A percentile compares a stretch with the other conserved stretches of the same genome.
phyloP scores from a whole-genome alignment of 2,888 invertebrate species.

The Spilarctia lutea region DNA sequence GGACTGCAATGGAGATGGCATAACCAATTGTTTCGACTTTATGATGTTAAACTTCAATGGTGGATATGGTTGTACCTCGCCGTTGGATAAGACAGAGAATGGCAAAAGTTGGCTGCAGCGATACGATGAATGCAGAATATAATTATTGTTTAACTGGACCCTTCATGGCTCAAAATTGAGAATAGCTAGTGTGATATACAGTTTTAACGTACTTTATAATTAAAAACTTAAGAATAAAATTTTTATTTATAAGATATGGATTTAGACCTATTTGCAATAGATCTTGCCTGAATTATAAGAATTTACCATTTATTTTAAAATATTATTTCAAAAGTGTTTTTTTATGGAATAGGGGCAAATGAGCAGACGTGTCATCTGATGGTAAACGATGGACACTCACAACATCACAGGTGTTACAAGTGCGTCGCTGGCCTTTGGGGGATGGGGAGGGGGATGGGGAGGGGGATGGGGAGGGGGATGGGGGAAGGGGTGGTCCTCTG shows the following conservation, averaged over 20 bases:
- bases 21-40: slow-evolving; percentile 88
- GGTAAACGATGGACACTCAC: no score
- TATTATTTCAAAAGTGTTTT: background rate
- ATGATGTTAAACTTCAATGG: slow-evolving; percentile 88
- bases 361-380: no score
- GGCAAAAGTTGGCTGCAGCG: slow-evolving; percentile 77
- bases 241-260: no score
- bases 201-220: background rate
- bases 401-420: no score
- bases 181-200: background rate
- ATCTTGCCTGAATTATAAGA: background rate
- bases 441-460: no score
- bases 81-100: slow-evolving; percentile 69
- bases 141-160: slow-evolving; percentile 3
- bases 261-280: background rate
- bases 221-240: background rate
- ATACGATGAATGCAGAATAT: slow-evolving; percentile 68
- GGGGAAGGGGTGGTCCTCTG: no score
- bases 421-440: no score
- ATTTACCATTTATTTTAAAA: background rate
- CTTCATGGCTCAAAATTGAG: background rate
- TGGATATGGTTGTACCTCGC: slow-evolving; percentile 82
- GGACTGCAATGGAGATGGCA: slow-evolving; percentile 89
- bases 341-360: no score
- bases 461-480: no score